Conservation (phyloP, 2,113 vertebrate species). For the Brevimyrus niger region DNA sequence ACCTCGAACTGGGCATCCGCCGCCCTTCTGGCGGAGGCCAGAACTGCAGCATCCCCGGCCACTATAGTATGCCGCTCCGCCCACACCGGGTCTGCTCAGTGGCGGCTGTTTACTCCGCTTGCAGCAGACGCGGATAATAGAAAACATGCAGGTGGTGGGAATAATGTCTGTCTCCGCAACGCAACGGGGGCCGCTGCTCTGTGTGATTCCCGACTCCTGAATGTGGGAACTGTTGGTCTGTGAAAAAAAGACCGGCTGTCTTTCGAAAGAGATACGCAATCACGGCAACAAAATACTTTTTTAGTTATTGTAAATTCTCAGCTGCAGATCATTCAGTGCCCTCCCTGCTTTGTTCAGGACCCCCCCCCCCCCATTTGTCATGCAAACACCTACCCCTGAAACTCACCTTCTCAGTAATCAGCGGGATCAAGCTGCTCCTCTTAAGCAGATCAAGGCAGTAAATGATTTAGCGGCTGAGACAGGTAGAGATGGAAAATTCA, state of each 20-base stretch:
- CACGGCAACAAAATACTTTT: not conserved
- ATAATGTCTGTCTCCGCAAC: not conserved
- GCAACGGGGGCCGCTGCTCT: not conserved
- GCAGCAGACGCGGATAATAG: constrained; percentile 10
- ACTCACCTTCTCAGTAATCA: constrained; percentile 50
- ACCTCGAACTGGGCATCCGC: not conserved
- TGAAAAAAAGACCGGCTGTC: not conserved
- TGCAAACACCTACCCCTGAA: constrained; percentile 50
- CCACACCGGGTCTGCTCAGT: not conserved
- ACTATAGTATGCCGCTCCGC: not conserved
- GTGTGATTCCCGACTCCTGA: not conserved
- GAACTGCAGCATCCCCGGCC: not conserved
- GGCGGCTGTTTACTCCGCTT: not conserved
- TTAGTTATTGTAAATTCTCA: not conserved
- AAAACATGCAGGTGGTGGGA: not conserved
- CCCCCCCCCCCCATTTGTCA: constrained; percentile 45
- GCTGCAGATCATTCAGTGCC: not conserved
- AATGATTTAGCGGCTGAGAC: not conserved
- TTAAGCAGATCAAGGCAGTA: not conserved
- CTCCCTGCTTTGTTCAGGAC: not conserved
- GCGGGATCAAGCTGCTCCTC: not conserved
- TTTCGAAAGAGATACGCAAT: not conserved
- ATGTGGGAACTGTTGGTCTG: not conserved
- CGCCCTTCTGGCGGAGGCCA: not conserved
- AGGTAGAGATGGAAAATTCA: too few relatives aligned